Percentiles rank a stretch among this genome's conserved stretches.
Evolutionary conservation across 1,140 invertebrate genomes (phyloP).

Genomic region (Lordiphosa stackelbergi): DNA sequence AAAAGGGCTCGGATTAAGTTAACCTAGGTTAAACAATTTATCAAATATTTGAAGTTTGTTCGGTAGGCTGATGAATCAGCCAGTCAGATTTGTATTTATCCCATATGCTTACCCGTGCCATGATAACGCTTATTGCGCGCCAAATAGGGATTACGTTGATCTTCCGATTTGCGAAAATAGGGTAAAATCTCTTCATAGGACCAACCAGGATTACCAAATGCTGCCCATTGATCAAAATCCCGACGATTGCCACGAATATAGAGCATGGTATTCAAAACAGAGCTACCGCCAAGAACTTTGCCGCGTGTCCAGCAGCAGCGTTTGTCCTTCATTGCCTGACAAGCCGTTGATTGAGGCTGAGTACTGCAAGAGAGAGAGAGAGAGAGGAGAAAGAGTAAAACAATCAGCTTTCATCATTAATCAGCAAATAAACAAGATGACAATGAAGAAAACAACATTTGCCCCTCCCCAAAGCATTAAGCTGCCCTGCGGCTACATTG

Average conservation of each 20-base stretch:
- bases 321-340: slow-evolving; percentile 88
- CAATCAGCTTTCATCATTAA: slow-evolving; percentile 4
- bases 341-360: slow-evolving; percentile 89
- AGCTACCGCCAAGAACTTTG: slow-evolving; percentile 91
- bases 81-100: too few species aligned
- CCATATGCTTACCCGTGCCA: slow-evolving; percentile 78
- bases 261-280: slow-evolving; percentile 92
- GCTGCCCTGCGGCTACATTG: slow-evolving; percentile 11
- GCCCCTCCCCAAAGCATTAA: slow-evolving; percentile 3
- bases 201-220: slow-evolving; percentile 92
- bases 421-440: not conserved
- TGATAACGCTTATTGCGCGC: slow-evolving; percentile 85
- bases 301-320: slow-evolving; percentile 91
- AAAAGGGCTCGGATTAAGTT: too few species aligned
- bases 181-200: slow-evolving; percentile 90
- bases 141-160: slow-evolving; percentile 89
- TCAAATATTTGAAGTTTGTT: too few species aligned
- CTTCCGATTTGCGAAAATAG: slow-evolving; percentile 92
- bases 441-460: slow-evolving; percentile 1
- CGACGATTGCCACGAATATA: slow-evolving; percentile 93
- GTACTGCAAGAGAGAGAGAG: slow-evolving; percentile 80
- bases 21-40: too few species aligned
- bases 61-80: too few species aligned
- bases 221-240: slow-evolving; percentile 94
- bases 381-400: not conserved